Base-by-base conservation (phyloP, 2,113 vertebrate species). In the Fregetta grallaria region DNA sequence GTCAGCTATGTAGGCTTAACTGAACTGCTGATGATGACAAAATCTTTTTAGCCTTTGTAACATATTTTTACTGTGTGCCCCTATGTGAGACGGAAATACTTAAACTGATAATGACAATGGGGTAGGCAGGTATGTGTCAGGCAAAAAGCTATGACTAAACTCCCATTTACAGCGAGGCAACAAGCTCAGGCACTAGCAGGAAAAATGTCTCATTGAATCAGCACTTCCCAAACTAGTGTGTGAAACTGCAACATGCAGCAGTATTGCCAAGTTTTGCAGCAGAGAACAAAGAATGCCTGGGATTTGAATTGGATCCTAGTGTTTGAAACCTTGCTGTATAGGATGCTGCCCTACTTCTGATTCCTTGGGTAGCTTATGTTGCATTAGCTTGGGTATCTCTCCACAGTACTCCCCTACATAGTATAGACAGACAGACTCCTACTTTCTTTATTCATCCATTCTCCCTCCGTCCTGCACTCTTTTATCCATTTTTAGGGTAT, bases 121-220 rank as follows among this genome's bases (percentile, higher is more conserved):
- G 87, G 84, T 73, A 74, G 92, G 94, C 80, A 95, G 74, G 77
- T 90, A 82, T 74, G 55, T 86, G 91, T 95, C 89, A 96, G 84
- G 77, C 58, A 66, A 95, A 96, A 96, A 36, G 71, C 55, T 79
- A 89, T 86, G 93, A 97, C 91, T 94, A 94, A 95, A 90, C 55
- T 91, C 95, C 26, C 59, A 87, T 91, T 95, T 96, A 77, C 71
- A 72, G 67, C 4, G 8, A 87, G 84, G 71, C 81, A 91, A 91
- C 81, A 97, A 95, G 85, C 93, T 97, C 81, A 95, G 77, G 78
- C 94, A 94, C 87, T 80, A 87, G 90, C 89, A 96, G 59, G 59
- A 85, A 96, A 90, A 96, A 58, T 63, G 42, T 86, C 89, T 76
- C 58, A 76, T 88, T 96, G 97, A 97, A 96, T 97, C 96, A 96